Evolutionary conservation across 2,113 vertebrate species (phyloP).

Genomic region (Malaclemys terrapin): DNA sequence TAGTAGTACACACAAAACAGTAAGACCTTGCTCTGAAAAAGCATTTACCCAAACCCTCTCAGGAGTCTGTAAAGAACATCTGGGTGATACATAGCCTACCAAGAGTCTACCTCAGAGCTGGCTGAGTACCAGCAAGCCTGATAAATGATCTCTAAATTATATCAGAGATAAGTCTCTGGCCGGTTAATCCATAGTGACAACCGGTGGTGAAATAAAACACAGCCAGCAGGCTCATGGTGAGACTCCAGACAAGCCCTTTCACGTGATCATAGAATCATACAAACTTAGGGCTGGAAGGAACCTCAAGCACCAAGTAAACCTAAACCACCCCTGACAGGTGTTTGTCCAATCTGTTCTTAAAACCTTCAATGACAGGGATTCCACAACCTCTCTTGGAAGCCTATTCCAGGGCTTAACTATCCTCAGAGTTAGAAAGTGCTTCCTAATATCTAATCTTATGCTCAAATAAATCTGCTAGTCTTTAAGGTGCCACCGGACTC

Average conservation of each 20-base stretch:
- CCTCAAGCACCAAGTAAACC: too few relatives aligned
- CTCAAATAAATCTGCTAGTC: too few relatives aligned
- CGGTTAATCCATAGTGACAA: background rate
- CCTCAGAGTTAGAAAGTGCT: too few relatives aligned
- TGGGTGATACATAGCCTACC: background rate
- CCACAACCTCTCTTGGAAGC: too few relatives aligned
- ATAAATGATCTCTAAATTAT: background rate
- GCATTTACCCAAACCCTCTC: background rate
- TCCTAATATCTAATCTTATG: too few relatives aligned
- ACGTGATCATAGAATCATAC: too few relatives aligned
- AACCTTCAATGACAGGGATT: too few relatives aligned
- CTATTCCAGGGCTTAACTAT: too few relatives aligned
- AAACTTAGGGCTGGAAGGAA: too few relatives aligned
- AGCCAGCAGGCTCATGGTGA: background rate
- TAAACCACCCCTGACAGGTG: too few relatives aligned
- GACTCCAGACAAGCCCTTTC: background rate
- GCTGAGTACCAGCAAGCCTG: background rate
- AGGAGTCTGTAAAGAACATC: background rate
- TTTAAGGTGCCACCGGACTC: too few relatives aligned
- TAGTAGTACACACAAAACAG: background rate
- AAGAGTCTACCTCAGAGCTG: background rate
- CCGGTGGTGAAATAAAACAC: background rate
- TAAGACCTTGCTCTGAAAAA: background rate
- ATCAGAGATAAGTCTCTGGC: background rate
- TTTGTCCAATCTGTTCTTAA: too few relatives aligned